Percentiles rank a stretch among this genome's conserved stretches.
Evolutionary conservation across 2,888 invertebrate species (phyloP).

Genomic region (Eledona agricola): DNA sequence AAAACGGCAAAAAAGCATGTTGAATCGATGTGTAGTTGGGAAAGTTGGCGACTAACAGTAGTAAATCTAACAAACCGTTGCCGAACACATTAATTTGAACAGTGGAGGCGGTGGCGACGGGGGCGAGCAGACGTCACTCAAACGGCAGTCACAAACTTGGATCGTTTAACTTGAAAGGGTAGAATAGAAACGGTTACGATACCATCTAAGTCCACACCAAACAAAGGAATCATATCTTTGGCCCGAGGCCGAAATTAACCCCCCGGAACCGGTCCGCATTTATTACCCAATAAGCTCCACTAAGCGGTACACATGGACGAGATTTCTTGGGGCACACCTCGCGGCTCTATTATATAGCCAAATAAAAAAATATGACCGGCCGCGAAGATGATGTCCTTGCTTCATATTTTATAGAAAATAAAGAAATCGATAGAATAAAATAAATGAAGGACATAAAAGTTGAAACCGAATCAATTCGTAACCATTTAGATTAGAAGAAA

Average conservation of each 20-base stretch:
- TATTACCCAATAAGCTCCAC: slow-evolving; percentile 1
- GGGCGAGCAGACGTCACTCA: slow-evolving; percentile 33
- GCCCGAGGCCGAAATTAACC: not conserved
- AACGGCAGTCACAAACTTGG: slow-evolving; percentile 32
- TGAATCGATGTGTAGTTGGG: slow-evolving; percentile 33
- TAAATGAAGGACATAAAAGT: no score
- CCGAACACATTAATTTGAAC: slow-evolving; percentile 35
- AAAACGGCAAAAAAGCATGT: slow-evolving; percentile 31
- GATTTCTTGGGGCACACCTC: no score
- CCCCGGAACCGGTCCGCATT: no score
- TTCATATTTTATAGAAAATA: no score
- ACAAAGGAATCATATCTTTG: slow-evolving; percentile 18
- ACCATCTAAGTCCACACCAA: slow-evolving; percentile 12
- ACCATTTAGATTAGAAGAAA: no score
- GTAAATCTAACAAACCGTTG: slow-evolving; percentile 36
- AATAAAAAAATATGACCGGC: no score
- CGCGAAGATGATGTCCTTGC: no score
- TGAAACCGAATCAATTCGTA: no score
- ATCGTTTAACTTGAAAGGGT: slow-evolving; percentile 25
- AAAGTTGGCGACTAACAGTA: slow-evolving; percentile 34
- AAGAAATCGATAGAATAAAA: no score
- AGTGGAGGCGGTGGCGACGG: slow-evolving; percentile 7
- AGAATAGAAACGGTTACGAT: slow-evolving; percentile 21
- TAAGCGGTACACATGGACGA: not conserved
- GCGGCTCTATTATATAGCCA: no score